phyloP scores from a whole-genome alignment of 2,113 vertebrate species.

The Elaphurus davidianus region DNA sequence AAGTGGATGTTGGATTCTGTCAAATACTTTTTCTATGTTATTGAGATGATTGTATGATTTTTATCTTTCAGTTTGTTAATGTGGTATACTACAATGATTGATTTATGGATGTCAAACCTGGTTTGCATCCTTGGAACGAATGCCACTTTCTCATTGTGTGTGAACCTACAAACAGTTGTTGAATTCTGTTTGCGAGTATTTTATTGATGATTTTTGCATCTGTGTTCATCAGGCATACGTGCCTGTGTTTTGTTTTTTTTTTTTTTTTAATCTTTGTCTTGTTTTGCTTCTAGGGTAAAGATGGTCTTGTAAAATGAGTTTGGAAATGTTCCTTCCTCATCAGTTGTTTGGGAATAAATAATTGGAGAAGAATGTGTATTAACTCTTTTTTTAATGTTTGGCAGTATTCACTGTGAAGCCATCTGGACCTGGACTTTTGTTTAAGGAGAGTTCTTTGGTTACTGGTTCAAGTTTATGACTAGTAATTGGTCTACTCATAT shows the following conservation, averaged over 20 bases:
- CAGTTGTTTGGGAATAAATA: background rate
- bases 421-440: background rate
- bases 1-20: background rate
- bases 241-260: background rate
- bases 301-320: background rate
- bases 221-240: background rate
- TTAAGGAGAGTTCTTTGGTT: background rate
- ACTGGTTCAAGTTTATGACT: background rate
- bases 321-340: background rate
- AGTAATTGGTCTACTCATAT: background rate
- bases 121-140: background rate
- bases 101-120: background rate
- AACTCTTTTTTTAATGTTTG: background rate
- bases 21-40: background rate
- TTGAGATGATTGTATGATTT: background rate
- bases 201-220: background rate
- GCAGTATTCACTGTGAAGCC: background rate
- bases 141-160: background rate
- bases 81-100: background rate
- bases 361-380: background rate
- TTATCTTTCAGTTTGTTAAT: background rate
- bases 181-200: background rate
- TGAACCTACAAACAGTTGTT: background rate
- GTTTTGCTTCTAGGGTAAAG: background rate
- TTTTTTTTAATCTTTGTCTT: background rate